Percentiles rank a stretch among this genome's conserved stretches.
Conservation (phyloP, 2,888 invertebrate species). For the Serrognathus titanus region DNA sequence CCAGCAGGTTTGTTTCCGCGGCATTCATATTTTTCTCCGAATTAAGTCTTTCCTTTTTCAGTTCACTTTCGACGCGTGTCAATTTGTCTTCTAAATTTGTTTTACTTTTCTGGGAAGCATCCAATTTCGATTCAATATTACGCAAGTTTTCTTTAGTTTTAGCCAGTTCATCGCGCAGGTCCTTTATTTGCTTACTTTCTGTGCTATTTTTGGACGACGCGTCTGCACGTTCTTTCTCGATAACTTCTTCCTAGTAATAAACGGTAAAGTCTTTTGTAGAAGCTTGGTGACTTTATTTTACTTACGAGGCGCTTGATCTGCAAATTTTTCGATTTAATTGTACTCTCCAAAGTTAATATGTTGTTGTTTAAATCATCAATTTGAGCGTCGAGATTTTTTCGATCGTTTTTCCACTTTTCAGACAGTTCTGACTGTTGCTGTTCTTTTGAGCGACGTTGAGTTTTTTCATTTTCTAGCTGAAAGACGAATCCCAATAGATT, state of each 20-base stretch:
- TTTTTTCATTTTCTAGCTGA: conserved; percentile 42
- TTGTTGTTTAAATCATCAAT: conserved; percentile 58
- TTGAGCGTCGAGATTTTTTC: conserved; percentile 58
- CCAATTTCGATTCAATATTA: conserved; percentile 44
- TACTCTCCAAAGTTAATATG: conserved; percentile 41
- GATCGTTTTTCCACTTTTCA: conserved; percentile 52
- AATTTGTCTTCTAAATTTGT: conserved; percentile 48
- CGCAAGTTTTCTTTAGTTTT: conserved; percentile 34
- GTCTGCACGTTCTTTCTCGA: conserved; percentile 21
- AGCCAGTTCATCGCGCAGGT: conserved; percentile 38
- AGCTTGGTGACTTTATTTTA: conserved; percentile 5
- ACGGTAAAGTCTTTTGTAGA: background rate
- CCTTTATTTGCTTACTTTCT: conserved; percentile 40
- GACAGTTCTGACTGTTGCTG: conserved; percentile 53
- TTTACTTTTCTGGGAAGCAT: conserved; percentile 36
- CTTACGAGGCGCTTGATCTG: conserved; percentile 62
- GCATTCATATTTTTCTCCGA: conserved; percentile 61
- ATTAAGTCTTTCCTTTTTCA: conserved; percentile 59
- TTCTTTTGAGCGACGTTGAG: conserved; percentile 38
- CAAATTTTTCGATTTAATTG: conserved; percentile 52
- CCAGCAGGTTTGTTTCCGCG: conserved; percentile 59
- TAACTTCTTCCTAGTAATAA: conserved; percentile 23
- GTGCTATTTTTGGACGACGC: conserved; percentile 15
- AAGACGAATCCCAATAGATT: conserved; percentile 22
- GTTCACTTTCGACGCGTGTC: conserved; percentile 63